A percentile compares a stretch with the other conserved stretches of the same genome.
Conservation (phyloP, 2,888 invertebrate genomes). For the Onchidella celtica region DNA sequence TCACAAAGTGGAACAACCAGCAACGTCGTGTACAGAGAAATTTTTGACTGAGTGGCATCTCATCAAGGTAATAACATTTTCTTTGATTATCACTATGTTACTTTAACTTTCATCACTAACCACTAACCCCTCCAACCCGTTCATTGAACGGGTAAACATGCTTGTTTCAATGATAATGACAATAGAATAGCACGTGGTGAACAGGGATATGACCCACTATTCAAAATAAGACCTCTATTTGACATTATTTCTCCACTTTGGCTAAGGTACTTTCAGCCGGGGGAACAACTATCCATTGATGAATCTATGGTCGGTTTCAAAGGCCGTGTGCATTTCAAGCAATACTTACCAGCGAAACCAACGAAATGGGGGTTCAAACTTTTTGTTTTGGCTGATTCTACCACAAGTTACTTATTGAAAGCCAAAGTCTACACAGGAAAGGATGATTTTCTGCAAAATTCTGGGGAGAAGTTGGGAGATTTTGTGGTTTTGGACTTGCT, state of each 20-base stretch:
- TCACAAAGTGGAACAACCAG: too few species aligned
- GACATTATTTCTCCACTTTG: not conserved
- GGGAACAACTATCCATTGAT: not conserved
- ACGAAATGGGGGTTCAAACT: not conserved
- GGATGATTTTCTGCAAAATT: not conserved
- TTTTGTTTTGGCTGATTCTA: not conserved
- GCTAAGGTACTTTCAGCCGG: not conserved
- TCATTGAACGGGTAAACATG: too few species aligned
- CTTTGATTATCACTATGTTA: too few species aligned
- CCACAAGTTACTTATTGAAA: not conserved
- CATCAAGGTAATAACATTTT: too few species aligned
- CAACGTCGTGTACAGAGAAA: too few species aligned
- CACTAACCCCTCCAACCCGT: too few species aligned
- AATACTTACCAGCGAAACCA: not conserved
- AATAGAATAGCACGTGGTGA: not conserved
- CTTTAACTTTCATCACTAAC: too few species aligned
- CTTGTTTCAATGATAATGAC: not conserved
- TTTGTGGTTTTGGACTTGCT: not conserved
- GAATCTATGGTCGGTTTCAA: not conserved
- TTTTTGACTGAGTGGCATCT: too few species aligned
- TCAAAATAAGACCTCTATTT: not conserved
- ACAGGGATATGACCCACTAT: not conserved
- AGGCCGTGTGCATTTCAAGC: not conserved
- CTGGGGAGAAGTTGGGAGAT: not conserved
- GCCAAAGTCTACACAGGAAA: not conserved